These are phyloP conservation scores for Lagocephalus sceleratus DNA, from an alignment of 2,797 vertebrate species.

Conservation along the genomic window DNA sequence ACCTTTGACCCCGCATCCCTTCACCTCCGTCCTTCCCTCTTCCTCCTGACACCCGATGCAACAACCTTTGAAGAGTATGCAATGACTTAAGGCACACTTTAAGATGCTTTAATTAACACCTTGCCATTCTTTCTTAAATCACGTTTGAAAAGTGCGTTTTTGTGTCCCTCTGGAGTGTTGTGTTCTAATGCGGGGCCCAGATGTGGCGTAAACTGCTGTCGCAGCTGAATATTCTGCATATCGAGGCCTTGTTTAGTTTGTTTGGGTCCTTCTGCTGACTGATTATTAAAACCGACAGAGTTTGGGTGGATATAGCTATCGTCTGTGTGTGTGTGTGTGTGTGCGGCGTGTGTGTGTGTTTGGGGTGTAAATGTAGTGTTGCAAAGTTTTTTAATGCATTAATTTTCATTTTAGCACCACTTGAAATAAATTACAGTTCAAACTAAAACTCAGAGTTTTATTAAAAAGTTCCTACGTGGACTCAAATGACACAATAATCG, in stretches of 20 bases:
- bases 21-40: conserved; percentile 22
- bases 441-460: conserved; percentile 8
- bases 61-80: conserved; percentile 46
- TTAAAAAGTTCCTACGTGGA: neutral
- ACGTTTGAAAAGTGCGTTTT: conserved; percentile 34
- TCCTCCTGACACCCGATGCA: conserved; percentile 45
- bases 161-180: conserved; percentile 24
- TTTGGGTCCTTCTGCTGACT: conserved; percentile 11
- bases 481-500: too few species aligned
- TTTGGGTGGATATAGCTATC: conserved; percentile 43
- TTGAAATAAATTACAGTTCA: conserved; percentile 67
- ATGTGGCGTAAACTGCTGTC: neutral
- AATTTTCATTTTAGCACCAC: conserved; percentile 61
- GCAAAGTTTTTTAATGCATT: conserved; percentile 38
- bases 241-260: conserved; percentile 20
- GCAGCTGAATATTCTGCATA: conserved; percentile 26
- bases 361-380: conserved; percentile 53
- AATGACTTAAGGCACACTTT: conserved; percentile 51
- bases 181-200: conserved; percentile 13
- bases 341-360: conserved; percentile 65
- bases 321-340: conserved; percentile 65
- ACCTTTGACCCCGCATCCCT: conserved; percentile 20
- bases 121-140: conserved; percentile 36
- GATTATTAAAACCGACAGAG: conserved; percentile 23
- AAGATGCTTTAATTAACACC: conserved; percentile 41